phyloP scores from a whole-genome alignment of 2,888 invertebrate genomes.

The Dioctria linearis region DNA sequence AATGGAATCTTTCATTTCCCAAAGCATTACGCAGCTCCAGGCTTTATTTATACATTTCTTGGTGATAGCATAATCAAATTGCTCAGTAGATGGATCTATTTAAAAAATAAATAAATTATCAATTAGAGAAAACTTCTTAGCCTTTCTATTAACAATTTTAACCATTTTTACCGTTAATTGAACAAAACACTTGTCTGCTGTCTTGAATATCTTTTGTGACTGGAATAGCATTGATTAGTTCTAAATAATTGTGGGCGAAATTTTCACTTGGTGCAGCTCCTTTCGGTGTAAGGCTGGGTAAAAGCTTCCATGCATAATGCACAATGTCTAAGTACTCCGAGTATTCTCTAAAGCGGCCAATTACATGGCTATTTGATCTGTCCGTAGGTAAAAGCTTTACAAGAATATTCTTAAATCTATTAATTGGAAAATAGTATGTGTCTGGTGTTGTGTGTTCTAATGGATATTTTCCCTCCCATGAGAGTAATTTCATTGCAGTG shows the following conservation, averaged over 20 bases:
- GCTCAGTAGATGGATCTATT: conserved; percentile 57
- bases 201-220: conserved; percentile 66
- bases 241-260: conserved; percentile 77
- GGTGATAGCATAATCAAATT: conserved; percentile 74
- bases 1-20: conserved; percentile 78
- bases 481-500: conserved; percentile 81
- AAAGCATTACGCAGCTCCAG: conserved; percentile 84
- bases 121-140: neutral
- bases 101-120: neutral
- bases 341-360: conserved; percentile 83
- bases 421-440: conserved; percentile 77
- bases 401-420: conserved; percentile 79
- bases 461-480: conserved; percentile 80
- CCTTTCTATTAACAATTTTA: no score
- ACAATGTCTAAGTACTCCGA: conserved; percentile 83
- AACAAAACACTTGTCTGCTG: conserved; percentile 69
- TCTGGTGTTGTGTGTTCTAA: conserved; percentile 71
- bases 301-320: conserved; percentile 78
- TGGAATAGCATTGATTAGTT: conserved; percentile 75
- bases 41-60: conserved; percentile 79
- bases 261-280: conserved; percentile 69
- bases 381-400: conserved; percentile 77
- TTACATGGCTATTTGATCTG: conserved; percentile 75
- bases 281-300: conserved; percentile 75
- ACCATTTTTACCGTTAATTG: conserved; percentile 67